phyloP scores from a whole-genome alignment of 1,140 invertebrate genomes.

The Drosophila cardini region DNA sequence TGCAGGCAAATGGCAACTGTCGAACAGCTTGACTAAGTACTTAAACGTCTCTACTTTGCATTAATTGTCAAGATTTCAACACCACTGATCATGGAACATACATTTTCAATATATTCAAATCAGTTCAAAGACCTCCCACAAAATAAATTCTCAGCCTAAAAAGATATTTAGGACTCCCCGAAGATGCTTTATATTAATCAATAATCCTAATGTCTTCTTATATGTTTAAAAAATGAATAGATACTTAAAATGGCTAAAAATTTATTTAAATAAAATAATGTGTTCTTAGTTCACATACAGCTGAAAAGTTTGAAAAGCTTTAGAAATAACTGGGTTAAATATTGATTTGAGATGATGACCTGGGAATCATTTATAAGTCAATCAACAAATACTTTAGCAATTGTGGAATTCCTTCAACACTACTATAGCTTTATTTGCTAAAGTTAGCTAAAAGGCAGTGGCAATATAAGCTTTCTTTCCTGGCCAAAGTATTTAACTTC shows the following conservation, averaged over 20 bases:
- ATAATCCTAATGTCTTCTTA: too few relatives aligned
- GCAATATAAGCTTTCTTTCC: neutral
- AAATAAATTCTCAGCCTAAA: neutral
- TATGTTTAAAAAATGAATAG: too few relatives aligned
- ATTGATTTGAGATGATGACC: neutral
- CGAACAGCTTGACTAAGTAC: constrained; percentile 33
- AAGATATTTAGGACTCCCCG: neutral
- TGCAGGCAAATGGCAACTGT: constrained; percentile 52
- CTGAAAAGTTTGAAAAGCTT: neutral
- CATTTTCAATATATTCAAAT: neutral
- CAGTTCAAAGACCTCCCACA: constrained; percentile 1
- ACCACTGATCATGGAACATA: neutral
- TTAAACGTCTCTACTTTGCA: constrained; percentile 20
- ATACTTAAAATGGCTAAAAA: too few relatives aligned
- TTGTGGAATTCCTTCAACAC: neutral
- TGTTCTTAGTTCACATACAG: too few relatives aligned
- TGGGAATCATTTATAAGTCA: neutral
- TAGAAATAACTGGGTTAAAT: neutral
- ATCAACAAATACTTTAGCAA: neutral
- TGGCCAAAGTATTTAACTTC: neutral
- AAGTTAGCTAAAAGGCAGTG: neutral
- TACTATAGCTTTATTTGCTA: neutral
- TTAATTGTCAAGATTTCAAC: constrained; percentile 43
- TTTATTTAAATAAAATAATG: too few relatives aligned
- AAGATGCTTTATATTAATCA: too few relatives aligned